Evolutionary conservation across 2,797 vertebrate genomes (phyloP).

Genomic region (Chaetodon trifasciatus): DNA sequence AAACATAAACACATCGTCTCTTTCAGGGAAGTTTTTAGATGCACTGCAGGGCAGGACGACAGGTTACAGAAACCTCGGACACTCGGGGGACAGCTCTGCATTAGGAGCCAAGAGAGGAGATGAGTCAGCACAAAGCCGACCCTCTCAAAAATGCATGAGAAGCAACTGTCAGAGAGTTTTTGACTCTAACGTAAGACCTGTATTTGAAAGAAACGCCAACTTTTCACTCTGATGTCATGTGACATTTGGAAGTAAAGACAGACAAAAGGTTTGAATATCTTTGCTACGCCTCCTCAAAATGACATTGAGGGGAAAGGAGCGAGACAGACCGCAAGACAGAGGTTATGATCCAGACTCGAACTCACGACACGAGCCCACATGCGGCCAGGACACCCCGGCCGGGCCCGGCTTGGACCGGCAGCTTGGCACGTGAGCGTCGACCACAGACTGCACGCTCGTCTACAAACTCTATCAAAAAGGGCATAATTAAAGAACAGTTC

Average conservation of each 20-base stretch:
- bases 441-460: constrained; percentile 57
- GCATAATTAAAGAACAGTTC: constrained; percentile 74
- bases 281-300: not conserved
- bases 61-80: not conserved
- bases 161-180: not conserved
- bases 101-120: not conserved
- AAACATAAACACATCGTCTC: not conserved
- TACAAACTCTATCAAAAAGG: constrained; percentile 56
- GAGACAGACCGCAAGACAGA: constrained; percentile 25
- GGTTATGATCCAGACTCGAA: constrained; percentile 36
- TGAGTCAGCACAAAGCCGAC: constrained; percentile 8
- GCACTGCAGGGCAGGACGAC: not conserved
- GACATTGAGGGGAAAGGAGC: constrained; percentile 13
- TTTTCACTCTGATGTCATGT: constrained; percentile 21
- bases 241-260: constrained; percentile 11
- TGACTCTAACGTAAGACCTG: not conserved
- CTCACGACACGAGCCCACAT: constrained; percentile 29
- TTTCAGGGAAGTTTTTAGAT: not conserved
- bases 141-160: constrained; percentile 8
- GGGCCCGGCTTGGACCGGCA: constrained; percentile 31
- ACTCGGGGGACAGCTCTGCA: not conserved
- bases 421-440: constrained; percentile 30
- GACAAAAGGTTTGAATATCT: constrained; percentile 11
- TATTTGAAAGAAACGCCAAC: not conserved
- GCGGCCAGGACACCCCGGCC: constrained; percentile 8